Evolutionary conservation across 1,140 invertebrate species (phyloP).

Genomic region (Chironomus striatipennis): DNA sequence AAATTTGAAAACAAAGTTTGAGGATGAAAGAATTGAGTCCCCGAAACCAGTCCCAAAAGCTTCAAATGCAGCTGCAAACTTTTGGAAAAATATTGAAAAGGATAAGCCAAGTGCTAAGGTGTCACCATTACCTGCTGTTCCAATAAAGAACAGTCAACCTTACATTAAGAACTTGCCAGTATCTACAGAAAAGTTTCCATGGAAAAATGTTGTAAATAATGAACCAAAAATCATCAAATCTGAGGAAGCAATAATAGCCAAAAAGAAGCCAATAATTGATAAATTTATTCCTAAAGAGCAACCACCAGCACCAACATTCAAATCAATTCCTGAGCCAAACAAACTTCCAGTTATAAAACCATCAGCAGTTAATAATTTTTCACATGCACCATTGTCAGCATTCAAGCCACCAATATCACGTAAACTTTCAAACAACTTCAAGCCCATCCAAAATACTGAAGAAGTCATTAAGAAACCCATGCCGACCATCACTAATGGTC

Average conservation of each 20-base stretch:
- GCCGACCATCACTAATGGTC: constrained; percentile 35
- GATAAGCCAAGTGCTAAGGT: constrained; percentile 11
- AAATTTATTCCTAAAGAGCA: constrained; percentile 16
- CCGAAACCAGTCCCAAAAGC: constrained; percentile 33
- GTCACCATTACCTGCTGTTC: constrained; percentile 26
- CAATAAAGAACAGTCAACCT: neutral
- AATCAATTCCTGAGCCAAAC: neutral
- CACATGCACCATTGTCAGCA: constrained; percentile 60
- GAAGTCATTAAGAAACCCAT: constrained; percentile 36
- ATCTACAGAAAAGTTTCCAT: neutral
- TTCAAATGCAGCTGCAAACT: constrained; percentile 33
- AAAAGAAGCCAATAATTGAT: neutral
- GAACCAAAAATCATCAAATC: neutral
- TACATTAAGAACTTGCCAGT: neutral
- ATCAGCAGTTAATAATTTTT: constrained; percentile 56
- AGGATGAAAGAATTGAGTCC: constrained; percentile 39
- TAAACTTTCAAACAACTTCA: neutral
- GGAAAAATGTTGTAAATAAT: neutral
- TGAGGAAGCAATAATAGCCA: neutral
- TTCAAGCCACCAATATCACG: constrained; percentile 47
- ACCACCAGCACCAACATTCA: neutral
- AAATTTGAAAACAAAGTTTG: constrained; percentile 77
- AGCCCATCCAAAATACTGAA: neutral
- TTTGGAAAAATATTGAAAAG: constrained; percentile 22
- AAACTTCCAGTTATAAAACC: constrained; percentile 41